Evolutionary conservation across 2,113 vertebrate genomes (phyloP).

Genomic region (Xenopus borealis): DNA sequence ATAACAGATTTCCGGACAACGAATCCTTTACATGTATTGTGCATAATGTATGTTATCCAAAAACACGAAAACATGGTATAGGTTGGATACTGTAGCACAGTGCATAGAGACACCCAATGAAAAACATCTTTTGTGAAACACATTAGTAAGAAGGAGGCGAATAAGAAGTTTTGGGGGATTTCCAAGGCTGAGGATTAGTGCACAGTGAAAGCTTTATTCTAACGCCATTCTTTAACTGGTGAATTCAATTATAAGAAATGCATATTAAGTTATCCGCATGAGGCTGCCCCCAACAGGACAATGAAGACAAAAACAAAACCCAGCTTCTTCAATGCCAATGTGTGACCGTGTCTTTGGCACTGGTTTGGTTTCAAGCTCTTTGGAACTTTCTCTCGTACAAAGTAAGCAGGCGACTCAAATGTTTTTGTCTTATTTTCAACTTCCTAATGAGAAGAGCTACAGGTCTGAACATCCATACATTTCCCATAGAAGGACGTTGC

Average conservation of each 20-base stretch:
- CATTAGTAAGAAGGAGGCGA: neutral
- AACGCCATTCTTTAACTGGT: constrained; percentile 14
- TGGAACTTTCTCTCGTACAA: neutral
- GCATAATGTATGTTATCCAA: no score
- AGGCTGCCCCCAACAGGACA: neutral
- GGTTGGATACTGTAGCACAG: no score
- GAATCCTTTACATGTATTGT: no score
- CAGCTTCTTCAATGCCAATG: neutral
- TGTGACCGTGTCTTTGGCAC: neutral
- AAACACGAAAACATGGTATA: no score
- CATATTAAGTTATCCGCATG: constrained; percentile 13
- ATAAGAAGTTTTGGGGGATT: neutral
- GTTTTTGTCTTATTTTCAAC: neutral
- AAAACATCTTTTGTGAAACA: no score
- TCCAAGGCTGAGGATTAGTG: constrained; percentile 6
- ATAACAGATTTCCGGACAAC: no score
- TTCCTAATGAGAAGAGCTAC: neutral
- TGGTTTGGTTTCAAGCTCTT: neutral
- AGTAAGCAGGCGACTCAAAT: neutral
- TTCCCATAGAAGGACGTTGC: neutral
- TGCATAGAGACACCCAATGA: neutral
- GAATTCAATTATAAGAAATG: constrained; percentile 10
- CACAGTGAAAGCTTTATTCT: neutral
- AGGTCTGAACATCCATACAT: neutral
- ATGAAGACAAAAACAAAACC: neutral